Evolutionary conservation across 2,113 vertebrate genomes (phyloP).

Genomic region (Thryonomys swinderianus): DNA sequence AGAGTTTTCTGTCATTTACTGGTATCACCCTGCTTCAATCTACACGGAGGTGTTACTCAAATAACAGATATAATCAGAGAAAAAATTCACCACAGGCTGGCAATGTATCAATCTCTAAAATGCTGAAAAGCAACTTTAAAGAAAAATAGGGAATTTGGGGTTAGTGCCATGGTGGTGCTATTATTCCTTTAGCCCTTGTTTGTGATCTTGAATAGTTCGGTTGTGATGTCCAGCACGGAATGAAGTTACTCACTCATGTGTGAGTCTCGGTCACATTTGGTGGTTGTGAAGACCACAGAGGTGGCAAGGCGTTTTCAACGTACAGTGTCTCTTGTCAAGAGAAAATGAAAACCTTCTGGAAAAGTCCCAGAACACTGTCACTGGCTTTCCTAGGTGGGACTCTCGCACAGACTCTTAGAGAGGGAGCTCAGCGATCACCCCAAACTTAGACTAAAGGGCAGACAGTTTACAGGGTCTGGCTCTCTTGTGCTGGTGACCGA

Average conservation of each 20-base stretch:
- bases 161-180: no score
- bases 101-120: background rate
- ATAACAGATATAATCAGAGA: slow-evolving; percentile 17
- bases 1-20: background rate
- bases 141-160: background rate
- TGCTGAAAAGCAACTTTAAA: background rate
- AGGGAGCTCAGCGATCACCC: background rate
- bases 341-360: background rate
- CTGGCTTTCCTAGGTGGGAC: background rate
- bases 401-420: background rate
- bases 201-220: background rate
- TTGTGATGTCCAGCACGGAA: background rate
- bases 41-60: background rate
- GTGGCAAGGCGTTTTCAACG: background rate
- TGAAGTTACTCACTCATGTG: background rate
- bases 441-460: background rate
- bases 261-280: background rate
- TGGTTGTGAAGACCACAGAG: slow-evolving; percentile 8
- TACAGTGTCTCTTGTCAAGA: background rate
- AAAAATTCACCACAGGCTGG: background rate
- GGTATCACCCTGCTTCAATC: background rate
- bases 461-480: background rate
- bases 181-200: background rate
- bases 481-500: background rate
- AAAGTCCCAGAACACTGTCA: background rate